Evolutionary conservation across 2,888 invertebrate genomes (phyloP).

Genomic region (Mimas tiliae): DNA sequence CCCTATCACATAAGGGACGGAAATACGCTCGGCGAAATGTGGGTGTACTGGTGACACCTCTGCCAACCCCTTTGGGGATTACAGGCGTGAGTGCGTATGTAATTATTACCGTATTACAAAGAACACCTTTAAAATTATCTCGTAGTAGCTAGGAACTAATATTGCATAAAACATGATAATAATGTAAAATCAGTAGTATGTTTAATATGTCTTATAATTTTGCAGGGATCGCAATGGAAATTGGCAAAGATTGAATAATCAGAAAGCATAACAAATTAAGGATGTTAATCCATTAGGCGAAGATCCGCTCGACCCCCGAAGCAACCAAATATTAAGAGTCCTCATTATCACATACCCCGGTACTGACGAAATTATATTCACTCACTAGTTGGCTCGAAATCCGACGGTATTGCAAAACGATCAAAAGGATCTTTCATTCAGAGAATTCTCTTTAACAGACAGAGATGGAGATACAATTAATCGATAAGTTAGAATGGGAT

Average conservation of each 20-base stretch:
- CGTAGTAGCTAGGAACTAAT: not conserved
- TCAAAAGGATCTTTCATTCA: constrained; percentile 77
- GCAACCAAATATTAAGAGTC: constrained; percentile 41
- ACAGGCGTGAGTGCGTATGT: too few species aligned
- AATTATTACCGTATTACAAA: not conserved
- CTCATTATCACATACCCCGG: constrained; percentile 60
- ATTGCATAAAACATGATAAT: not conserved
- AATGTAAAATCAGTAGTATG: too few species aligned
- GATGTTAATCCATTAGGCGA: constrained; percentile 17
- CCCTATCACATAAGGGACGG: too few species aligned
- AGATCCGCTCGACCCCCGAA: constrained; percentile 6
- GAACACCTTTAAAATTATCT: not conserved
- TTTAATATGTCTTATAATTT: too few species aligned
- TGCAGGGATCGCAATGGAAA: not conserved
- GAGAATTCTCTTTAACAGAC: constrained; percentile 66
- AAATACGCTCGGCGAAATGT: too few species aligned
- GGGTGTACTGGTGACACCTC: too few species aligned
- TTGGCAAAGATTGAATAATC: not conserved
- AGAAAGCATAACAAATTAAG: not conserved
- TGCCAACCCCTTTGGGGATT: too few species aligned
- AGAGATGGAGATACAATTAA: constrained; percentile 53
- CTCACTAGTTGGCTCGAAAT: constrained; percentile 72
- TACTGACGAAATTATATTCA: constrained; percentile 74
- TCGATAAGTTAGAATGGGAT: constrained; percentile 47
- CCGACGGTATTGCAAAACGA: constrained; percentile 77